Conservation (phyloP, 2,113 vertebrate genomes). For the Corythornis vintsioides region DNA sequence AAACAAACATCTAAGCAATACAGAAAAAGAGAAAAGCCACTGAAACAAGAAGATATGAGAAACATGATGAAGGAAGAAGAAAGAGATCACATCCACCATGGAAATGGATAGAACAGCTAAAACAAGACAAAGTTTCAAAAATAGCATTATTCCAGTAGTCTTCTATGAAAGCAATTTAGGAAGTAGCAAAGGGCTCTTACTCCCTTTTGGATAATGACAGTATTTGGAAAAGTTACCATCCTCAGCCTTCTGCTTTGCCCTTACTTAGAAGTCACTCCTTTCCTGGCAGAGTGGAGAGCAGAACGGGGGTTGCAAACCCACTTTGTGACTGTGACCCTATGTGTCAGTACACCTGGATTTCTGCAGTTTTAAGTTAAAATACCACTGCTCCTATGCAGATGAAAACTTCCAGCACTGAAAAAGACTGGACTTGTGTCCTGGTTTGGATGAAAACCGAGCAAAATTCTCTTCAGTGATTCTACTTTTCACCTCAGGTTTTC, state of each 20-base stretch:
- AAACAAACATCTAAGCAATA: background rate
- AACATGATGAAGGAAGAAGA: background rate
- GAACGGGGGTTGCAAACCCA: background rate
- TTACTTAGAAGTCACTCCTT: background rate
- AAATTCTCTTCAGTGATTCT: too few relatives aligned
- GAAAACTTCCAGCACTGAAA: rapidly evolving
- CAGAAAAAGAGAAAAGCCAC: background rate
- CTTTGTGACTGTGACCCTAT: background rate
- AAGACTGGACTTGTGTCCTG: too few relatives aligned
- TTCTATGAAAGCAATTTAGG: background rate
- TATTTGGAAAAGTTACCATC: background rate
- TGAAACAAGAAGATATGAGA: background rate
- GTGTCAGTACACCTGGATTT: background rate
- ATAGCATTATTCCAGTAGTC: background rate
- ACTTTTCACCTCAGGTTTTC: too few relatives aligned
- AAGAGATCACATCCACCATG: background rate
- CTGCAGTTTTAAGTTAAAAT: background rate
- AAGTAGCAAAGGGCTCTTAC: background rate
- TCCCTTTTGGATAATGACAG: background rate
- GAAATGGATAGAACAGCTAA: background rate
- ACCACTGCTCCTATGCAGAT: background rate
- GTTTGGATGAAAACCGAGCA: too few relatives aligned
- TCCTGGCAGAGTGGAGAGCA: background rate
- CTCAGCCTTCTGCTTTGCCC: background rate
- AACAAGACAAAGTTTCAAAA: conserved; percentile 8